Evolutionary conservation across 2,888 invertebrate genomes (phyloP).

Genomic region (Apodemia duryi): DNA sequence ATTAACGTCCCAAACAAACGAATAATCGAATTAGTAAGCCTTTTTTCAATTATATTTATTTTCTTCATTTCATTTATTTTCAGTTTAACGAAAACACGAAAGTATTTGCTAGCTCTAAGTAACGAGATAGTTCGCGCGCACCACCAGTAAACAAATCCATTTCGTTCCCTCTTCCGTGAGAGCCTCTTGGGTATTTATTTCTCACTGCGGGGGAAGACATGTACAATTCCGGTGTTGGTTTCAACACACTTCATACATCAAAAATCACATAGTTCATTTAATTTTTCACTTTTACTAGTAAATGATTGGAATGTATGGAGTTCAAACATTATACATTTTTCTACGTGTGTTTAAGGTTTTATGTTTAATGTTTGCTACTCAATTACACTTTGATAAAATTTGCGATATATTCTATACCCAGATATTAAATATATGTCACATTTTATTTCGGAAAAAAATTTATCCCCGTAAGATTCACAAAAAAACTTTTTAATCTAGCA

Average conservation of each 20-base stretch:
- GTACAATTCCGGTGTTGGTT: slow-evolving; percentile 16
- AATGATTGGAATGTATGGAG: background rate
- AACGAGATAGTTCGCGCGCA: slow-evolving; percentile 27
- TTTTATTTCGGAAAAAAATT: too few relatives aligned
- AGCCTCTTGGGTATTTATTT: slow-evolving; percentile 30
- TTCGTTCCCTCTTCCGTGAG: slow-evolving; percentile 24
- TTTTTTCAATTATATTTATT: background rate
- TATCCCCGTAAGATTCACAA: too few relatives aligned
- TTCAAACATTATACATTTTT: too few relatives aligned
- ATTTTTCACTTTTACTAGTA: background rate
- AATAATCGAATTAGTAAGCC: background rate
- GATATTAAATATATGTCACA: too few relatives aligned
- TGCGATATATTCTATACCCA: too few relatives aligned
- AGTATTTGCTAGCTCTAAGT: slow-evolving; percentile 22
- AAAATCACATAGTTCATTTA: background rate
- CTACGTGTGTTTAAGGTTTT: too few relatives aligned
- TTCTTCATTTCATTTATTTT: background rate
- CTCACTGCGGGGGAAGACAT: slow-evolving; percentile 17
- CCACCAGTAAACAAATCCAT: slow-evolving; percentile 29
- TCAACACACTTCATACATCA: slow-evolving; percentile 3
- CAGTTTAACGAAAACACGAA: slow-evolving; percentile 11
- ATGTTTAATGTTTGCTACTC: too few relatives aligned
- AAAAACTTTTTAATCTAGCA: too few relatives aligned
- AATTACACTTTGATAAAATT: too few relatives aligned
- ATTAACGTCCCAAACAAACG: too few relatives aligned